These are phyloP conservation scores for Oncorhynchus kisutch DNA, from an alignment of 2,113 vertebrate species.

Conservation along the genomic window DNA sequence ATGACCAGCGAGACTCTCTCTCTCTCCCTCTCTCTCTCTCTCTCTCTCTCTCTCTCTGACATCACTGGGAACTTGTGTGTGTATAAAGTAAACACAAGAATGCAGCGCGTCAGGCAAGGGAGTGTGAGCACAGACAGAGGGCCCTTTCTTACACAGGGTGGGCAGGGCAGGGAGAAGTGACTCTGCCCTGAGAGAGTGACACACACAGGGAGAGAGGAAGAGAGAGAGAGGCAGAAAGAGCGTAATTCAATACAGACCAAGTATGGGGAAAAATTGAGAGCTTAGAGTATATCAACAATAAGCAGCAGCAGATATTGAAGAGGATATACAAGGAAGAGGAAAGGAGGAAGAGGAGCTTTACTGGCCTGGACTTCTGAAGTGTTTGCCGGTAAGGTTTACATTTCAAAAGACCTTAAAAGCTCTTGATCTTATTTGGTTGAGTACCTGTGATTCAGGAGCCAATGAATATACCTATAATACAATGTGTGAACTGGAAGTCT, in stretches of 20 bases:
- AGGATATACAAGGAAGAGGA: background rate
- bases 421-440: constrained; percentile 8
- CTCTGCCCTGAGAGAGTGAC: constrained; percentile 28
- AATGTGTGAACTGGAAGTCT: background rate
- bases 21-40: too few relatives aligned
- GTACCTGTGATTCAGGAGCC: background rate
- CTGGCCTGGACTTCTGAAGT: background rate
- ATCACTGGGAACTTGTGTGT: constrained; percentile 37
- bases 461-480: background rate
- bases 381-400: constrained; percentile 25
- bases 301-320: too few relatives aligned
- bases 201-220: constrained; percentile 32
- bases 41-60: constrained; percentile 33
- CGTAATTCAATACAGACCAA: background rate
- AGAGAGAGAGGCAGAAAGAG: background rate
- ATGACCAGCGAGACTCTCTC: background rate
- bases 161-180: constrained; percentile 63
- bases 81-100: constrained; percentile 61
- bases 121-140: constrained; percentile 64
- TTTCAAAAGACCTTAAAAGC: background rate
- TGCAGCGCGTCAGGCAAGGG: constrained; percentile 43
- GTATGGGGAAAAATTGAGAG: background rate
- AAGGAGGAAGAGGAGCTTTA: background rate
- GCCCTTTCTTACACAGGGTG: constrained; percentile 71
- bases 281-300: background rate